Evolutionary conservation across 2,113 vertebrate species (phyloP).

Genomic region (Rhombomys opimus): DNA sequence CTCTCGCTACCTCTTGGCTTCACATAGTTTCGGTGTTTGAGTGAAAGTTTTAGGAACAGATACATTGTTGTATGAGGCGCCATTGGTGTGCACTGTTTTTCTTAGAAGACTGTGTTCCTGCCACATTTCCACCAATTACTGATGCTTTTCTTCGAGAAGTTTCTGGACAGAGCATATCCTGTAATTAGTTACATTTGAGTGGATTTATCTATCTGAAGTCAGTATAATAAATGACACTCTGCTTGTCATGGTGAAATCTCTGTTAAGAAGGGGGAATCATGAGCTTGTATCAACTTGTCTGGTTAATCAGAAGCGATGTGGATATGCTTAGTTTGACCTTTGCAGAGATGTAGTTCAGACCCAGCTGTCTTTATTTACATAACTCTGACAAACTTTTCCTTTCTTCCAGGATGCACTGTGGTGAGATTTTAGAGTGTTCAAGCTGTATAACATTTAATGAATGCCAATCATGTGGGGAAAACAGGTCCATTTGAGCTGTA

Average conservation of each 20-base stretch:
- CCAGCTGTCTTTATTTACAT: neutral
- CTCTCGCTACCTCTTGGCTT: neutral
- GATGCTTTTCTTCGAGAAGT: neutral
- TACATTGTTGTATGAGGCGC: slow-evolving; percentile 46
- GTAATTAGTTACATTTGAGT: slow-evolving; percentile 61
- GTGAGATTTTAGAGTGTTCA: slow-evolving; percentile 32
- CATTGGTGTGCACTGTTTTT: neutral
- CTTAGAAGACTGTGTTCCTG: slow-evolving; percentile 40
- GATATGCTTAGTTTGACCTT: slow-evolving; percentile 69
- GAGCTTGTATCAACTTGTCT: slow-evolving; percentile 58
- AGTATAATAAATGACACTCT: slow-evolving; percentile 45
- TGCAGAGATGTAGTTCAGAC: slow-evolving; percentile 9
- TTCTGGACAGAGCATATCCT: slow-evolving; percentile 4
- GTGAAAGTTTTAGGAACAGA: slow-evolving; percentile 43
- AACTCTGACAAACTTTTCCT: slow-evolving; percentile 47
- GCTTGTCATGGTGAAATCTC: slow-evolving; percentile 51
- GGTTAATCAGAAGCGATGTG: neutral
- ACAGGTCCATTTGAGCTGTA: neutral
- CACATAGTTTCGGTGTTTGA: slow-evolving; percentile 29
- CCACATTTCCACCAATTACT: slow-evolving; percentile 61
- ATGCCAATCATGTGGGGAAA: neutral
- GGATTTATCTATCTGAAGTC: slow-evolving; percentile 57
- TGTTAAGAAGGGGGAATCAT: neutral
- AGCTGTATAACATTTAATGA: slow-evolving; percentile 23
- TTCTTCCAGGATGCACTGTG: neutral